These are phyloP conservation scores for Chlamydotis undulata DNA, from an alignment of 2,113 vertebrate species.

Conservation along the genomic window DNA sequence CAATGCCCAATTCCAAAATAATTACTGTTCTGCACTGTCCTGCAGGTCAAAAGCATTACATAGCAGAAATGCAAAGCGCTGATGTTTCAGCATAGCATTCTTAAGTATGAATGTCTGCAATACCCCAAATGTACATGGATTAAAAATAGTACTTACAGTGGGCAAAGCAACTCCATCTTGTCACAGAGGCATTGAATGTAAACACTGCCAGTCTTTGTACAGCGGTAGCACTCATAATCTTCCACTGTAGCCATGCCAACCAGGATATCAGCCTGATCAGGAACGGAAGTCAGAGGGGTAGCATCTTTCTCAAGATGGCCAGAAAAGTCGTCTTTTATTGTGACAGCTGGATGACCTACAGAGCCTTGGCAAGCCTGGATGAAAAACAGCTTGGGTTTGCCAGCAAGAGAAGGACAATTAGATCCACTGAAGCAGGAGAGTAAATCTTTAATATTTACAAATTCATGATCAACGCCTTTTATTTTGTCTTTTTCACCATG, in stretches of 20 bases:
- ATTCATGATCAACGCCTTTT: slow-evolving; percentile 63
- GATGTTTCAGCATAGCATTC: background rate
- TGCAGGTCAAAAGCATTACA: background rate
- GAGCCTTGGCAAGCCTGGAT: slow-evolving; percentile 78
- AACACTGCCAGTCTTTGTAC: slow-evolving; percentile 49
- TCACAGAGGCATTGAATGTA: slow-evolving; percentile 83
- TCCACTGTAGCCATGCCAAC: slow-evolving; percentile 79
- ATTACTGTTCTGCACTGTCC: background rate
- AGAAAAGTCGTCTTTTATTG: background rate
- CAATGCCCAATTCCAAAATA: background rate
- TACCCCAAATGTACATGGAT: background rate
- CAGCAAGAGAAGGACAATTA: slow-evolving; percentile 61
- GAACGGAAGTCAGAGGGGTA: slow-evolving; percentile 7
- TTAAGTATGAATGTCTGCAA: background rate
- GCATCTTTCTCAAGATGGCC: slow-evolving; percentile 49
- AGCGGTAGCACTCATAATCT: slow-evolving; percentile 63
- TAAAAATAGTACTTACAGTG: slow-evolving; percentile 38
- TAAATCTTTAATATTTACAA: slow-evolving; percentile 60
- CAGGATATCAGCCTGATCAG: slow-evolving; percentile 76
- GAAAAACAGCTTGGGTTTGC: slow-evolving; percentile 80
- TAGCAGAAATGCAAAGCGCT: background rate
- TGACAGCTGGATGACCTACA: background rate
- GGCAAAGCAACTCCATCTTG: slow-evolving; percentile 60
- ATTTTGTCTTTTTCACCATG: slow-evolving; percentile 76
- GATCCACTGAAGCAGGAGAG: slow-evolving; percentile 69